Percentiles rank a stretch among this genome's conserved stretches.
Conservation (phyloP, 1,140 invertebrate genomes). For the Sesamia nonagrioides region DNA sequence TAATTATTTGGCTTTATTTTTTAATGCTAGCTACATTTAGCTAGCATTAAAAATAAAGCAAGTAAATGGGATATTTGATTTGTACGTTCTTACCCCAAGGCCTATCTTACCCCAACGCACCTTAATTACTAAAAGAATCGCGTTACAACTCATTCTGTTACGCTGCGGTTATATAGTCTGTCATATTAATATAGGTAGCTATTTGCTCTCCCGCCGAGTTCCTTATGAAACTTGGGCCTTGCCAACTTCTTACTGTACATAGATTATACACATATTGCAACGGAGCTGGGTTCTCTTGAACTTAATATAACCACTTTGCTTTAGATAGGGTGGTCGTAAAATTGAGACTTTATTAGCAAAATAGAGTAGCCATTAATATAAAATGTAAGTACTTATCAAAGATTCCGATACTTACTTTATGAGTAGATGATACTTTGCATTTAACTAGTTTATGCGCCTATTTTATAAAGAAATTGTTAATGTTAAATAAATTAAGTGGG, state of each 20-base stretch:
- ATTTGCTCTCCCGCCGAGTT: conserved; percentile 35
- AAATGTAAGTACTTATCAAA: conserved; percentile 3
- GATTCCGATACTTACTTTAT: conserved; percentile 1
- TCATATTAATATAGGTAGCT: conserved; percentile 22
- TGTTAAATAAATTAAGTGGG: conserved; percentile 6
- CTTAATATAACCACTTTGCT: not conserved
- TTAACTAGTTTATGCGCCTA: not conserved
- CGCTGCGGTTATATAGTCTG: not conserved
- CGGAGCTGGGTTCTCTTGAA: not conserved
- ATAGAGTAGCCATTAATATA: conserved; percentile 35
- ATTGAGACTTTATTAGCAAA: conserved; percentile 35
- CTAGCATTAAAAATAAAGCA: too few species aligned
- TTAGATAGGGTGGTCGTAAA: conserved; percentile 32
- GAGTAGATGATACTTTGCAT: not conserved
- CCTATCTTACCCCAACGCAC: too few species aligned
- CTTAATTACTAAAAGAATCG: conserved; percentile 28
- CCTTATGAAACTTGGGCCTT: conserved; percentile 23
- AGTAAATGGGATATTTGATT: too few species aligned
- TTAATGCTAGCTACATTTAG: too few species aligned
- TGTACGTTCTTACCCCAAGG: too few species aligned
- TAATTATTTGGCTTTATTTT: too few species aligned
- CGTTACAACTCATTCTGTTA: conserved; percentile 28
- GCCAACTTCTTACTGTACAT: not conserved
- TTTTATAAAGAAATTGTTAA: conserved; percentile 3
- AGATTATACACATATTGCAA: not conserved